These are phyloP conservation scores for Sycobia sp. DNA, from an alignment of 1,140 invertebrate genomes.

Conservation along the genomic window DNA sequence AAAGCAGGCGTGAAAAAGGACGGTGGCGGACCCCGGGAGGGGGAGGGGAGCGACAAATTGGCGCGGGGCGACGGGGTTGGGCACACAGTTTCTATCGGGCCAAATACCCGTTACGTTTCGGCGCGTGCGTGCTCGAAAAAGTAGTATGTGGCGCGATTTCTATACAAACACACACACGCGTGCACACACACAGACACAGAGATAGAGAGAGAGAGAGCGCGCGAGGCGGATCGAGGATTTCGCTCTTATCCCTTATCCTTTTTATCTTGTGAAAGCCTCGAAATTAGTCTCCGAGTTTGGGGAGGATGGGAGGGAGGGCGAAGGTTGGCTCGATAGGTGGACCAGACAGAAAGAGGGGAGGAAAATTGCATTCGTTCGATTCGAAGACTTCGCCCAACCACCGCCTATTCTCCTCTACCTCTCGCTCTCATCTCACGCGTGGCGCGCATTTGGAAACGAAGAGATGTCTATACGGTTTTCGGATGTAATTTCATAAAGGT, in stretches of 20 bases:
- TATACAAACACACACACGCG: too few relatives aligned
- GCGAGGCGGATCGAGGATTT: slow-evolving; percentile 5
- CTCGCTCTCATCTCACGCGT: neutral
- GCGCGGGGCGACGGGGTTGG: too few relatives aligned
- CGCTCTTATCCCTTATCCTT: slow-evolving; percentile 13
- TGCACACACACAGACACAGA: neutral
- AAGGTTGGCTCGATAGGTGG: slow-evolving; percentile 32
- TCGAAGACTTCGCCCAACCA: neutral
- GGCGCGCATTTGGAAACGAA: neutral
- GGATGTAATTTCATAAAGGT: slow-evolving; percentile 18
- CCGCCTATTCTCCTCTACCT: neutral
- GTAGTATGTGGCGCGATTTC: too few relatives aligned
- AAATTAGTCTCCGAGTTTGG: slow-evolving; percentile 27
- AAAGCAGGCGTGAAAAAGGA: too few relatives aligned
- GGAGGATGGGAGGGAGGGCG: neutral
- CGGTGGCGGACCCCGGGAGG: too few relatives aligned
- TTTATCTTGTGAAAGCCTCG: neutral
- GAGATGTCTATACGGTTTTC: slow-evolving; percentile 8
- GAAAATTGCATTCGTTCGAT: slow-evolving; percentile 28
- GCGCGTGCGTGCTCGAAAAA: too few relatives aligned
- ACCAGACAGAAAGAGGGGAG: slow-evolving; percentile 6
- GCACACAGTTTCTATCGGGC: too few relatives aligned
- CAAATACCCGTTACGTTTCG: too few relatives aligned
- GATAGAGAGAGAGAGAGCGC: too few relatives aligned
- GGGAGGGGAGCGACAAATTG: too few relatives aligned